Evolutionary conservation across 35 echinoderm and acorn worm species (phyloP), one percentile per base, ranked within the genome.

Genomic region (Ptychodera flava): DNA sequence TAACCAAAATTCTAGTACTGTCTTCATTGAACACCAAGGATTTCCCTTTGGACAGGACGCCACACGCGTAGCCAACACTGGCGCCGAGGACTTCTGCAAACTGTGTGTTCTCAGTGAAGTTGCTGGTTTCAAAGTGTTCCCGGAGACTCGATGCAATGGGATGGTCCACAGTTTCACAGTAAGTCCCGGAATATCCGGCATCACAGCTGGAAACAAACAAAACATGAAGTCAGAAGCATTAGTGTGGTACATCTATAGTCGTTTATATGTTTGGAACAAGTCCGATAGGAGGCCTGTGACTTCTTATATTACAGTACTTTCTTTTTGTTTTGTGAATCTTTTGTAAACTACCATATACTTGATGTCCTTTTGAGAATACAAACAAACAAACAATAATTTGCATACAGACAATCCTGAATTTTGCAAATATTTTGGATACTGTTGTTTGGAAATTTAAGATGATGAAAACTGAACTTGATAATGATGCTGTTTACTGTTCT

Each of bases 21-120:
- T 28, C 53, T 33, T 94, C 75, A 79, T 97, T 91, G 80, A 97
- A 97, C 15, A 97, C 92, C 80, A 97, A 77, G n/a, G 95, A 86
- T 78, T 97, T 93, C 29, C 95, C 92, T 35, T 89, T 84, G 10
- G 87, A 83, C 35, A 97, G 33, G 10, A 97, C 64, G 0, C 95
- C 95, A 87, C 95, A 97, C 75, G 89, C 34, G 83, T 90, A 93
- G 14, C 95, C 92, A 15, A 90, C 30, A 22, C 37, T 81, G 0
- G 78, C 92, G 12, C 95, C 95, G 28, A 35, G 36, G 30, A 91
- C 38, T 1, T 78, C 31, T 30, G 79, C 86, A 52, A 97, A 86
- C 75, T 87, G 86, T 22, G 87, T 34, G 36, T 93, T 81, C 32
- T 79, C 77, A 1, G 84, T 32, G 0, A 85, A 31, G 1, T 83